phyloP scores from a whole-genome alignment of 2,888 invertebrate genomes.

The Hipparchia sbordonii region DNA sequence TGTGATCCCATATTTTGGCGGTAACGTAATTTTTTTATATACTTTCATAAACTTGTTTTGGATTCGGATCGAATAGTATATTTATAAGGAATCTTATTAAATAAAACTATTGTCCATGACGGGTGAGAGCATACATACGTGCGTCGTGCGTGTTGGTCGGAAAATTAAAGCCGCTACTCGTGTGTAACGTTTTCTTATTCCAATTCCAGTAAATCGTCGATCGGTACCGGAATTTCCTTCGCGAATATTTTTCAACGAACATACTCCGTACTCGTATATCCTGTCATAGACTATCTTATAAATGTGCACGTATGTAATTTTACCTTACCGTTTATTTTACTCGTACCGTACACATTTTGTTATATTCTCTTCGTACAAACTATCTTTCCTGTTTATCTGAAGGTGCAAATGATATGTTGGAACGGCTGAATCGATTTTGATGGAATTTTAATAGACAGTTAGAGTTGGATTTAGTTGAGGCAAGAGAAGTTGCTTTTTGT shows the following conservation, averaged over 20 bases:
- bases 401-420: too few species aligned
- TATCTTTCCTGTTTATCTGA: too few species aligned
- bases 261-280: not conserved
- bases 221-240: conserved; percentile 21
- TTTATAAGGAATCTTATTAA: not conserved
- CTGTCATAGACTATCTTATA: conserved; percentile 8
- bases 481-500: too few species aligned
- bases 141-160: conserved; percentile 5
- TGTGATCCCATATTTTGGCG: not conserved
- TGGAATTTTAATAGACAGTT: too few species aligned
- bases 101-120: conserved; percentile 1
- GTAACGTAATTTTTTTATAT: too few species aligned
- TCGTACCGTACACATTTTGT: not conserved
- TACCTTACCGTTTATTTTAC: too few species aligned
- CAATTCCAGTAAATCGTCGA: conserved; percentile 12
- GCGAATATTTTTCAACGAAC: conserved; percentile 2
- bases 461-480: too few species aligned
- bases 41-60: not conserved
- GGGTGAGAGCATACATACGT: not conserved
- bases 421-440: too few species aligned
- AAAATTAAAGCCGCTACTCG: conserved; percentile 1
- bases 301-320: not conserved
- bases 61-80: not conserved
- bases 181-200: conserved; percentile 21
- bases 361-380: not conserved